Evolutionary conservation across 1,140 invertebrate genomes (phyloP), one percentile per base, ranked within the genome.

Genomic region (Drosophila nebulosa): DNA sequence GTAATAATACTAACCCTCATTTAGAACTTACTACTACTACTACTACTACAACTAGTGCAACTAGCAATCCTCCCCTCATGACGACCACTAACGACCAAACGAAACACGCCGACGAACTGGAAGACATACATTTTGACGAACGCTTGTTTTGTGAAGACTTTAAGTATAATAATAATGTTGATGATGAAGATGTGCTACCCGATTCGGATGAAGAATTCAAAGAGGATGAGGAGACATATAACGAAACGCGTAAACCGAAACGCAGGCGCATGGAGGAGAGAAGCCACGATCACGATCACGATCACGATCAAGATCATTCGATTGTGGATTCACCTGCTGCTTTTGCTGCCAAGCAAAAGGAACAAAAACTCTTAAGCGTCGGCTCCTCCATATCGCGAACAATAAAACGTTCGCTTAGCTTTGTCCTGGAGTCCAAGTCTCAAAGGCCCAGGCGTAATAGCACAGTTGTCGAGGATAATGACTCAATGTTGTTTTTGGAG

Each of bases 111-210:
- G 61, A 69, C 7, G 83, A 88, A 9, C 18, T 46, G 16, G 80
- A 78, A 16, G 84, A 90, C 7, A 88, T 89, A 57, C 85, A 90
- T 42, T 90, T 90, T 56, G 89, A 90, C 71, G 84, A 83, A 52
- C 84, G 89, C 21, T 60, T 90, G 3, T 90, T 90, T 64, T 84
- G 89, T 4, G 89, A 90, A 50, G 69, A 68, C 1, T 72, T 57
- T 10, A 64, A 78, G 24, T 24, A 24, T 14, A 61, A n/a, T 88
- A 9, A 22, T 42, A 14, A 57, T 62, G 7, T 21, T 36, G 7
- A 30, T 26, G 42, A 64, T 16, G 65, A 60, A 50, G 68, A 79
- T 27, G 75, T 85, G 30, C 63, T 88, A 46, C 85, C 85, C 14
- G 74, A 84, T 24, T 78, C 71, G 1, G 74, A 84, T 18, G 79